Evolutionary conservation across 1,140 invertebrate species (phyloP), one percentile per base, ranked within the genome.

Genomic region (Vanessa atalanta): DNA sequence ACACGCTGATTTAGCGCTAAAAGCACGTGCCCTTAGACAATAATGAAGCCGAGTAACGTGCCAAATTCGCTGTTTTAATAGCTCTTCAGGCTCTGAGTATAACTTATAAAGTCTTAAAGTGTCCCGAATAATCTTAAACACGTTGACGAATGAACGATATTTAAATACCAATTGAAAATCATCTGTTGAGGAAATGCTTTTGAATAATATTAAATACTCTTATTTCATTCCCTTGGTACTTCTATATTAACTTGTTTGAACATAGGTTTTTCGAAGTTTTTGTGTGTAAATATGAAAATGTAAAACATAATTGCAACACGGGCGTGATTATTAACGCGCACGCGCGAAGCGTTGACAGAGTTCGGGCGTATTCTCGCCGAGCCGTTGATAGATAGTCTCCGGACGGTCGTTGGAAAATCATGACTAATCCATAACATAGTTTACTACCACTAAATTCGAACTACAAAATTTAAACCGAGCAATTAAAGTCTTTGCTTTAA

Each of bases 291-390:
- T 43, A 43, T 43, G 37, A 43, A 9, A 43, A 53, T 65, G 43
- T 48, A 48, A 68, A 65, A 68, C 65, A 73, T 71, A 75, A 73
- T 78, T 70, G 63, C 65, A 70, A 72, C 57, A 63, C 72, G 63
- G 63, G 77, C 66, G 84, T 73, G 86, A 84, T 90, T 88, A 91
- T 90, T 84, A 89, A 87, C 85, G 83, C 61, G 78, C 69, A 63
- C 67, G 43, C 73, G 72, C 77, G 73, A 79, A 77, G 78, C 77
- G 88, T 78, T 83, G 89, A 89, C 86, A 87, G 81, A 73, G 71
- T 72, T 73, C 72, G 67, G 81, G 78, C 66, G 79, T 75, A 76
- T 75, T 79, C 73, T 69, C 65, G 79, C 77, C 72, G 48, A 67
- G 70, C 53, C 76, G 87, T 75, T 88, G 88, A 90, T 80, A 67